A percentile compares a stretch with the other conserved stretches of the same genome.
These are phyloP conservation scores for Stenotaenia linearis DNA, from an alignment of 2,888 invertebrate genomes.

Conservation along the genomic window DNA sequence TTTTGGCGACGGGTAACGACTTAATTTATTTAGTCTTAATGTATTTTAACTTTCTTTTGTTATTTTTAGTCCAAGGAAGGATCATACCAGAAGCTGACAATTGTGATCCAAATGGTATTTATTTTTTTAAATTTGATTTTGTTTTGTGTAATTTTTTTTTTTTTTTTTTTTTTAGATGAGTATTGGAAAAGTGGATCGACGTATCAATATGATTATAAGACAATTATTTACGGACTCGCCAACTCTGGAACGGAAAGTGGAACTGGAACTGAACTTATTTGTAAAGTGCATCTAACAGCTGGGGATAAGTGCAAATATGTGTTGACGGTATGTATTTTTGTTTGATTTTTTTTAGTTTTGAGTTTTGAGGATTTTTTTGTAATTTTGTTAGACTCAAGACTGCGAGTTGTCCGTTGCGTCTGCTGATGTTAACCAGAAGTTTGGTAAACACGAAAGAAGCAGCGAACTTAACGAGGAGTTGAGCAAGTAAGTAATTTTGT, in stretches of 20 bases:
- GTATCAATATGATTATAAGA: neutral
- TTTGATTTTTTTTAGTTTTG: neutral
- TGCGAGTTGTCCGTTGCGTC: neutral
- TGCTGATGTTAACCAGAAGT: neutral
- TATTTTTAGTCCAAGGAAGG: neutral
- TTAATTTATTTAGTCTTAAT: neutral
- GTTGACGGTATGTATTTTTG: neutral
- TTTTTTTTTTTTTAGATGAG: neutral
- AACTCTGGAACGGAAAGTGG: slow-evolving; percentile 33
- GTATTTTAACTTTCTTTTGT: neutral
- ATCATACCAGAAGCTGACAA: neutral
- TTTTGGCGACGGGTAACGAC: neutral
- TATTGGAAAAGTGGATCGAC: slow-evolving; percentile 2
- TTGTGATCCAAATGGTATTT: neutral
- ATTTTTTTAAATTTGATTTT: neutral
- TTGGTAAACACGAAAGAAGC: neutral
- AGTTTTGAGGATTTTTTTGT: neutral
- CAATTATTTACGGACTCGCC: neutral
- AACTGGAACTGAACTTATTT: slow-evolving; percentile 34
- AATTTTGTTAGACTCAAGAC: neutral
- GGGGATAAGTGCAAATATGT: neutral
- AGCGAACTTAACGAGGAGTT: neutral
- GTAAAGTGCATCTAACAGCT: slow-evolving; percentile 21
- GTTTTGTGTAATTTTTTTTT: neutral
- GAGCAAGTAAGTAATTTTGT: neutral